These are phyloP conservation scores for Rhinolophus ferrumequinum DNA, from an alignment of 2,113 vertebrate genomes.

Conservation along the genomic window DNA sequence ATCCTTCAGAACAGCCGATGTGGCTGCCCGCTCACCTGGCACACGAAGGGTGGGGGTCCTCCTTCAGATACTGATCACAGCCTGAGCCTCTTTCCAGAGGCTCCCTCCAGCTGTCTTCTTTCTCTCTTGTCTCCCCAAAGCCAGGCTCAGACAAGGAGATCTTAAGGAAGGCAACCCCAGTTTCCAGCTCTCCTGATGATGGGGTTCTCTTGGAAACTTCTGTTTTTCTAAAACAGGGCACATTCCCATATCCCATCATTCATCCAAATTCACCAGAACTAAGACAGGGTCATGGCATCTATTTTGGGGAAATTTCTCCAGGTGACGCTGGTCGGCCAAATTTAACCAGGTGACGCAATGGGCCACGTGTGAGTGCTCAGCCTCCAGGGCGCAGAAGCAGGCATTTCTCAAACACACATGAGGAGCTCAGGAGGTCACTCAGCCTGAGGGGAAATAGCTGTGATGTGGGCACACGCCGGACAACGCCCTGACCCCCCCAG, in stretches of 20 bases:
- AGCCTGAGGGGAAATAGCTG: neutral
- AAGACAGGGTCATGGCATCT: neutral
- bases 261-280: neutral
- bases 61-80: neutral
- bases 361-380: rapidly evolving
- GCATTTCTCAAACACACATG: neutral
- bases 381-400: neutral
- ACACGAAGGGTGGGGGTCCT: neutral
- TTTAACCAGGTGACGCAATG: neutral
- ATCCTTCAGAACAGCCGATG: neutral
- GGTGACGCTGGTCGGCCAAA: neutral
- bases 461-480: rapidly evolving
- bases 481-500: neutral
- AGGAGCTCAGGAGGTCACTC: rapidly evolving
- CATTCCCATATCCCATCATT: neutral
- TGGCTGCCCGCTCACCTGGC: neutral
- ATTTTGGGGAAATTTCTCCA: neutral
- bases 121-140: neutral
- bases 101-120: neutral
- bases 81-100: neutral
- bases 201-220: neutral
- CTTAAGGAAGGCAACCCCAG: neutral
- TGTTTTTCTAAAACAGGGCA: neutral
- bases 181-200: neutral
- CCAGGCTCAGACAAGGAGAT: neutral